These are phyloP conservation scores for Acanthosepion pharaonis DNA, from an alignment of 2,888 invertebrate species.

Conservation along the genomic window DNA sequence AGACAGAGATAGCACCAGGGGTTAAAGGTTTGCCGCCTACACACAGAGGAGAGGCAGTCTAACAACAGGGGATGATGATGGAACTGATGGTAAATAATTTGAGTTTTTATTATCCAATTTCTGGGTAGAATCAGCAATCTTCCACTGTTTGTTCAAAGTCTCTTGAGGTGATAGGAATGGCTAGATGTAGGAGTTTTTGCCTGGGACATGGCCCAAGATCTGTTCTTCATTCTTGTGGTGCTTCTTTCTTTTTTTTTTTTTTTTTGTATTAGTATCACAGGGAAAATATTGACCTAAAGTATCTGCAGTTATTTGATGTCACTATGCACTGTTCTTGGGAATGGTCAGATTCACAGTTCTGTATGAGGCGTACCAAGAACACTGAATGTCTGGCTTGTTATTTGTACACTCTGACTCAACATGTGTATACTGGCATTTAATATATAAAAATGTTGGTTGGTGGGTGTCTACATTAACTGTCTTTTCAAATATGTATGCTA, in stretches of 20 bases:
- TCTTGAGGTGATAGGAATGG: not conserved
- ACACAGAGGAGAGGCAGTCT: not conserved
- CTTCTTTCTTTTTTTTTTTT: no score
- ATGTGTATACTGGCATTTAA: not conserved
- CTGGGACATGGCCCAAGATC: not conserved
- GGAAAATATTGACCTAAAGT: not conserved
- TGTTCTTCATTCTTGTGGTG: not conserved
- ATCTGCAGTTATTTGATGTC: not conserved
- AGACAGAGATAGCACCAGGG: not conserved
- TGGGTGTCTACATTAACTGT: not conserved
- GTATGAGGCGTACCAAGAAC: not conserved
- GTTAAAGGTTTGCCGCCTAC: not conserved
- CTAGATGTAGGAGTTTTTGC: not conserved
- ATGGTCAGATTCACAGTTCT: not conserved
- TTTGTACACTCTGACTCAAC: not conserved
- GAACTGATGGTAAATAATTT: constrained; percentile 4
- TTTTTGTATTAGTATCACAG: not conserved
- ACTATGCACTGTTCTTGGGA: not conserved
- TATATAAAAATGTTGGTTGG: not conserved
- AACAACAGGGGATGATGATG: not conserved
- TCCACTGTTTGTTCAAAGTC: constrained; percentile 33
- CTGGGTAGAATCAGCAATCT: not conserved
- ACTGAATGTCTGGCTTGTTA: not conserved
- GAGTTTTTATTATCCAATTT: not conserved
- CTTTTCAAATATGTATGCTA: not conserved